Base-by-base conservation (phyloP, 37 sponge, comb jelly and placozoan genomes). In the Ephydatia muelleri region DNA sequence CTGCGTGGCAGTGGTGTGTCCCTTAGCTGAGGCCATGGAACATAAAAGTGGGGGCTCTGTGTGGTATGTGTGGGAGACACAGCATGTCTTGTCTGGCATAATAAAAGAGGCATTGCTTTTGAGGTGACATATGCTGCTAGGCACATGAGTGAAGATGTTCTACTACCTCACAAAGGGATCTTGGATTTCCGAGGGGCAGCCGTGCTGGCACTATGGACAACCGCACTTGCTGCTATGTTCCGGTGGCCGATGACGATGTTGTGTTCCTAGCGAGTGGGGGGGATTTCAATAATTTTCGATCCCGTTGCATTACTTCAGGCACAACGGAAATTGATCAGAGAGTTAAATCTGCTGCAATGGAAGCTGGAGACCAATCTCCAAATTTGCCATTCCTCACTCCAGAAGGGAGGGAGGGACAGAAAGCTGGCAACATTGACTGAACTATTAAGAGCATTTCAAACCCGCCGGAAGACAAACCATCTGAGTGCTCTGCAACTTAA, bases 1-100 rank as follows among this genome's bases (percentile, higher is more conserved):
- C 27, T 84, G 86, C 38, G 85, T 79, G 26, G 93, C 84, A 2
- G 77, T 89, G 21, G 85, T 95, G 39, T 92, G 92, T 23, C 90
- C 85, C 28, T 82, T 72, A n/a, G n/a, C n/a, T n/a, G n/a, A n/a
- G n/a, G n/a, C n/a, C n/a, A n/a, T 29, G 84, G 64, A 3, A 4
- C 6, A 4, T 11, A 43, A 8, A 43, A 43, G 77, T 95, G 95
- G 95, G 90, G 82, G 5, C 71, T 89, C 23, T 90, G 91, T 72
- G 77, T 89, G 3, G 95, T 95, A 37, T 84, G 87, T 69, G 92
- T 95, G 0, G 95, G 95, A 21, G 95, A 95, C 81, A 75, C 78
- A 28, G 80, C 83, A 23, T 91, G 88, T 25, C 92, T 86, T 69
- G 75, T 92, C 65, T 95, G 93, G 82, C 83, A 81, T n/a, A 68